Conservation (phyloP, 2,797 vertebrate species). For the Chromis chromis region DNA sequence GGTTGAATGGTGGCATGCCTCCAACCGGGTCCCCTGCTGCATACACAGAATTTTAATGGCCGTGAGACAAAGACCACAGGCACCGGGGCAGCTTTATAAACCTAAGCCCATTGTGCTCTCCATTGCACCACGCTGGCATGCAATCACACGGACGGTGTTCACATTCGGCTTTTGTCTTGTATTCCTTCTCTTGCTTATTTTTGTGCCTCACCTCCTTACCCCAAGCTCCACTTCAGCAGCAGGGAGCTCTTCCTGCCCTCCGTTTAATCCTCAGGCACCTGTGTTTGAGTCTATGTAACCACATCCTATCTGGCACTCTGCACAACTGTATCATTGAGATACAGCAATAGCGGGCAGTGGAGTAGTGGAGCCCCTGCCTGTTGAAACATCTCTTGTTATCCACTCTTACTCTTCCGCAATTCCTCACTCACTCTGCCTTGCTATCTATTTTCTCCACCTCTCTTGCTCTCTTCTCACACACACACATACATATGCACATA, state of each 20-base stretch:
- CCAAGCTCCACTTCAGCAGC: constrained; percentile 46
- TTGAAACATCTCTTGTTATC: constrained; percentile 43
- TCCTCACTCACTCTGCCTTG: background rate
- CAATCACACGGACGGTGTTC: constrained; percentile 78
- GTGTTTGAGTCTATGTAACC: constrained; percentile 56
- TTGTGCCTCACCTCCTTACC: constrained; percentile 60
- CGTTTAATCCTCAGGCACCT: constrained; percentile 73
- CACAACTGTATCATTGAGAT: constrained; percentile 56
- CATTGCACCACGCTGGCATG: constrained; percentile 79
- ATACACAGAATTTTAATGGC: constrained; percentile 83
- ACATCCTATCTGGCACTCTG: constrained; percentile 38
- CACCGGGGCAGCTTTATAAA: constrained; percentile 80
- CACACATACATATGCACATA: constrained; percentile 37
- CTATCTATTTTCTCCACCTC: constrained; percentile 1
- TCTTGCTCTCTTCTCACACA: background rate
- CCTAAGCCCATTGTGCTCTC: constrained; percentile 79
- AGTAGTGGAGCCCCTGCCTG: constrained; percentile 29
- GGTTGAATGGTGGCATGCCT: constrained; percentile 81
- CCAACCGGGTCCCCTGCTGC: constrained; percentile 75
- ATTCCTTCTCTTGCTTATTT: constrained; percentile 68
- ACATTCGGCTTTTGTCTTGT: constrained; percentile 75
- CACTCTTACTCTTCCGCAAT: constrained; percentile 7
- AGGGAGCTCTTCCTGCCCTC: constrained; percentile 60
- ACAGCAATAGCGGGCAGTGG: constrained; percentile 38
- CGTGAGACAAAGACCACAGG: constrained; percentile 83